These are phyloP conservation scores for Sycophaga agraensis DNA, from an alignment of 1,140 invertebrate species.

Conservation along the genomic window DNA sequence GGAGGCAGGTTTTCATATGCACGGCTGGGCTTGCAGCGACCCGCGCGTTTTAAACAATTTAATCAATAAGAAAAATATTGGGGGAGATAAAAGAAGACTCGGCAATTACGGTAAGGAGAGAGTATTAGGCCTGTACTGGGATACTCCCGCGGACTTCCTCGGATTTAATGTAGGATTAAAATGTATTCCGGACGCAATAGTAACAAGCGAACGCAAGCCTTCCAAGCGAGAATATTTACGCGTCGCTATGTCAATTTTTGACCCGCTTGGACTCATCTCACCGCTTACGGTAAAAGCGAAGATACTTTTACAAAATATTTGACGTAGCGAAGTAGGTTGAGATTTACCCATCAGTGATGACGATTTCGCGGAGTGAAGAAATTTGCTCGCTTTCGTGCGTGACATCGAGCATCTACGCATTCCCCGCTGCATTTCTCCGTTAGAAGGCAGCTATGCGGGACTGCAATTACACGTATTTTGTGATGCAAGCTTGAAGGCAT, in stretches of 20 bases:
- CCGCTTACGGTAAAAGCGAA: neutral
- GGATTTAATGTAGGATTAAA: neutral
- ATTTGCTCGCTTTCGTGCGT: too few relatives aligned
- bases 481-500: too few relatives aligned
- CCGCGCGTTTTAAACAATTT: neutral
- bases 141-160: too few relatives aligned
- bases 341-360: too few relatives aligned
- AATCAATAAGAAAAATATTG: neutral
- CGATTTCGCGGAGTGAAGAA: neutral
- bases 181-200: neutral
- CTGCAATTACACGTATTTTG: neutral
- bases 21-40: too few relatives aligned
- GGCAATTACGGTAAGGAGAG: too few relatives aligned
- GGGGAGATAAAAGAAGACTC: neutral
- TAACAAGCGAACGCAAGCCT: neutral
- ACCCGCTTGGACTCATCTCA: neutral
- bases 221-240: neutral
- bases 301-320: too few relatives aligned
- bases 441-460: neutral
- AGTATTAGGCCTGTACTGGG: too few relatives aligned
- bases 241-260: neutral
- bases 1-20: too few relatives aligned
- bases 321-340: too few relatives aligned
- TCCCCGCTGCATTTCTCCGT: neutral
- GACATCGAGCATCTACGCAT: neutral